Percentiles rank a stretch among this genome's conserved stretches.
Evolutionary conservation across 2,797 vertebrate species (phyloP).

Genomic region (Aulostomus chinensis): DNA sequence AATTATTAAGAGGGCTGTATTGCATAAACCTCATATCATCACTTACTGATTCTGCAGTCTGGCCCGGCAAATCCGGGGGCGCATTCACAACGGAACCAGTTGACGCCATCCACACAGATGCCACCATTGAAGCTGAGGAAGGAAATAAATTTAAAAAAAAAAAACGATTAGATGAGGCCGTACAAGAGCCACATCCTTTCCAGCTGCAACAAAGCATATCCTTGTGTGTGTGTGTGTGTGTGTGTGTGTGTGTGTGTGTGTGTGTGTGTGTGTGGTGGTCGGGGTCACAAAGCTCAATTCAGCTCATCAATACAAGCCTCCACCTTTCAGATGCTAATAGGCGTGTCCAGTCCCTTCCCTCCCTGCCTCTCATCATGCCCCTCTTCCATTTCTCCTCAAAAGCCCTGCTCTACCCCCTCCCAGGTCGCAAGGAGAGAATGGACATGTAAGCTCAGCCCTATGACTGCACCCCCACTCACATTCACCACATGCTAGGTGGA

Average conservation of each 20-base stretch:
- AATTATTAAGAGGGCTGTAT: background rate
- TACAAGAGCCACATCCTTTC: slow-evolving; percentile 48
- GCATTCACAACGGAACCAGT: slow-evolving; percentile 99
- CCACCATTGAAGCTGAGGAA: slow-evolving; percentile 92
- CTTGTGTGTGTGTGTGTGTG: slow-evolving; percentile 24
- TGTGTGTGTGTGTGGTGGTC: slow-evolving; percentile 21
- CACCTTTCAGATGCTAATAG: slow-evolving; percentile 82
- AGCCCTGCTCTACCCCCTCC: slow-evolving; percentile 51
- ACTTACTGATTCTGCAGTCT: slow-evolving; percentile 99
- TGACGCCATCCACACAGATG: slow-evolving; percentile 95
- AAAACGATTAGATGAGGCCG: slow-evolving; percentile 24
- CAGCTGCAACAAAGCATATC: slow-evolving; percentile 60
- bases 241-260: slow-evolving; percentile 18
- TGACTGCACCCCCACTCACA: slow-evolving; percentile 36
- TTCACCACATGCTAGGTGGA: slow-evolving; percentile 60
- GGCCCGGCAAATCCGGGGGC: slow-evolving; percentile 95
- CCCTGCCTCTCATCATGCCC: slow-evolving; percentile 62
- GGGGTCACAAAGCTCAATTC: slow-evolving; percentile 72
- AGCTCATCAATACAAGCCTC: slow-evolving; percentile 79
- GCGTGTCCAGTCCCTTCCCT: slow-evolving; percentile 63
- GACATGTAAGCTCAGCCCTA: slow-evolving; percentile 28
- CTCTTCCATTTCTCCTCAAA: slow-evolving; percentile 64
- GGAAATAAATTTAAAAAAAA: slow-evolving; percentile 26
- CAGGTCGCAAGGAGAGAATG: slow-evolving; percentile 75
- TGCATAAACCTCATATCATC: background rate